Base-by-base conservation (phyloP, 2,113 vertebrate genomes). In the Tachysurus fulvidraco region DNA sequence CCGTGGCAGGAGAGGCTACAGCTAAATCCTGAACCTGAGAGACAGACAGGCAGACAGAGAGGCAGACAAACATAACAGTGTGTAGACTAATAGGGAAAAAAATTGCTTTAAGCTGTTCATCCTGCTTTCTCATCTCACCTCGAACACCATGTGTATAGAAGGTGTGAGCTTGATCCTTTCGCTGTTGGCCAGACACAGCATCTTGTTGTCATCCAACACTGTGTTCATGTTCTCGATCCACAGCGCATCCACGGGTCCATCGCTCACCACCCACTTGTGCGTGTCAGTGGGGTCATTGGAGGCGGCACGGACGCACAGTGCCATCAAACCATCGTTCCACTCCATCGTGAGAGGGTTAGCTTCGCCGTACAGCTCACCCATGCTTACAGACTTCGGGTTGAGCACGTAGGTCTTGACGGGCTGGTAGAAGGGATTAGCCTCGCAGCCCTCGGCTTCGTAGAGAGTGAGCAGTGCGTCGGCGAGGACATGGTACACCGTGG, bases 181-280 rank as follows among this genome's bases (percentile, higher is more conserved):
- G 85, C 96, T 96, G 92, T 97, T 97, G 9, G 96, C 96, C 91
- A 97, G 91, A 84, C 97, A 97, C 57, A 97, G 95, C 96, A 96
- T 97, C 92, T 97, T 97, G 91, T 97, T 97, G 90, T 98, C 97
- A 65, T 98, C 97, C 93, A 98, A 89, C 41, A 98, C 96, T 0
- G 96, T 98, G 89, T 97, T 98, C 95, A 98, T 95, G 82, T 97
- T 98, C 94, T 97, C 96, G n/a, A 98, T 97, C 97, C 97, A 98
- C 77, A 97, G 91, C 6, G 96, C 96, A 28, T 98, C 97, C 52
- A 98, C 96, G 0, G 97, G 96, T 3, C 96, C 97, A 41, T 97
- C 97, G 23, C 95, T 95, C 85, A 97, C 84, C 67, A 98, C 95
- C 97, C 97, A 98, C 80, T 97, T 96, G 90, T 97, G 96, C 69